A percentile compares a stretch with the other conserved stretches of the same genome.
phyloP scores from a whole-genome alignment of 2,797 vertebrate genomes.

The Sebastes steindachneri region DNA sequence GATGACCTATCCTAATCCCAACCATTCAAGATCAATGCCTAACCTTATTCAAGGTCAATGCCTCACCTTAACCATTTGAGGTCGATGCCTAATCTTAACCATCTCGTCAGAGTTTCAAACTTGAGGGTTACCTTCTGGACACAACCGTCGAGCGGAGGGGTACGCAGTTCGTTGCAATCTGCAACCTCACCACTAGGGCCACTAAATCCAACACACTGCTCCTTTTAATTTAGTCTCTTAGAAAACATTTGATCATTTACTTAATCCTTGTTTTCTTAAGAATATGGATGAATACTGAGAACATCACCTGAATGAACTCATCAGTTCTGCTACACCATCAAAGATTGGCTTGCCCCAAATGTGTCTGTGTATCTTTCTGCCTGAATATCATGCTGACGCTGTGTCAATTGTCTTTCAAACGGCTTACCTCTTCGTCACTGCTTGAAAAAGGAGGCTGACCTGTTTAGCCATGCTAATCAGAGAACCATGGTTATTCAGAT shows the following conservation, averaged over 20 bases:
- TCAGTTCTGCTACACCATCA: slow-evolving; percentile 1
- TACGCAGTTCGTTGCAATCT: too few relatives aligned
- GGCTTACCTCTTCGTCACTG: slow-evolving; percentile 5
- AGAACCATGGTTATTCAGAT: not conserved
- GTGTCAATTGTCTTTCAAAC: slow-evolving; percentile 20
- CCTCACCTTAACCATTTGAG: too few relatives aligned
- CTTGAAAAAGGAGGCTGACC: slow-evolving; percentile 12
- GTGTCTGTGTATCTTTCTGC: slow-evolving; percentile 19
- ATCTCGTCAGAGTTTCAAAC: too few relatives aligned
- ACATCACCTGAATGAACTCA: slow-evolving; percentile 2
- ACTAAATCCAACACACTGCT: not conserved
- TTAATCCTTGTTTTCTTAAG: slow-evolving; percentile 6
- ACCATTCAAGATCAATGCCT: too few relatives aligned
- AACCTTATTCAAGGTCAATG: too few relatives aligned
- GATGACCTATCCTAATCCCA: too few relatives aligned
- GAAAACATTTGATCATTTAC: slow-evolving; percentile 27
- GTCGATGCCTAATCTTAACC: too few relatives aligned
- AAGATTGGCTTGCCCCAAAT: slow-evolving; percentile 4
- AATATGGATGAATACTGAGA: not conserved
- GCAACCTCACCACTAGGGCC: too few relatives aligned
- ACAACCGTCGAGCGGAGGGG: too few relatives aligned
- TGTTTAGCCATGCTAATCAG: not conserved
- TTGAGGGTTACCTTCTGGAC: too few relatives aligned
- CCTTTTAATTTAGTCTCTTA: slow-evolving; percentile 16
- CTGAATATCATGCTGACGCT: slow-evolving; percentile 28